Evolutionary conservation across 2,888 invertebrate genomes (phyloP), one percentile per base, ranked within the genome.

Genomic region (Apamea monoglypha): DNA sequence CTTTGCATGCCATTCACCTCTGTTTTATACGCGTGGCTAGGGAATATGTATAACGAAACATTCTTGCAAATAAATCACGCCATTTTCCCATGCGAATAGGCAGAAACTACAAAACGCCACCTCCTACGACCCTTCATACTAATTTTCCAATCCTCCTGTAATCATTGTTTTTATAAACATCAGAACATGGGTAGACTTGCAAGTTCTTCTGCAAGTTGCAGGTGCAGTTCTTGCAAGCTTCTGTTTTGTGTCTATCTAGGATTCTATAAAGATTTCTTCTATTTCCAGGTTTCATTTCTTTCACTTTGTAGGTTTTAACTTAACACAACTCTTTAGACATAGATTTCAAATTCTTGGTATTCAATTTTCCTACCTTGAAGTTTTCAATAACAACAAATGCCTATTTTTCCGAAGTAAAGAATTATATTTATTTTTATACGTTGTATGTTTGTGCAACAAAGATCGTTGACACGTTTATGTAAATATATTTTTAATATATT

Each of bases 391-490:
- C 10, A 56, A 8, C 56, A 25, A 56, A 56, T 21, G 16, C 25
- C 8, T 53, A 32, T 67, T 53, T 71, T 25, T 21, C 32, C 12
- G 6, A 50, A n/a, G 12, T 47, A 50, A 70, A 72, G 25, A n/a
- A 66, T 75, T 50, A 1, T 50, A 63, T 74, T 70, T 74, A 67
- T 68, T 82, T 82, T 68, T 50, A n/a, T 67, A 53, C 44, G 36
- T 68, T 64, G 36, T 67, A 16, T 71, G 67, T 74, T 87, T 61
- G 72, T 68, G 63, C 47, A 71, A 66, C 36, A 32, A 32, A 76
- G 67, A 80, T 44, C 64, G 76, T 80, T 75, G 84, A 84, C 84
- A 84, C 66, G 50, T 76, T 71, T 76, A 70, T 83, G 72, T 74
- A 74, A 76, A 74, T 69, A 72, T 82, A 44, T 81, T 59, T 59